Evolutionary conservation across 2,113 vertebrate genomes (phyloP).

Genomic region (Lepus europaeus): DNA sequence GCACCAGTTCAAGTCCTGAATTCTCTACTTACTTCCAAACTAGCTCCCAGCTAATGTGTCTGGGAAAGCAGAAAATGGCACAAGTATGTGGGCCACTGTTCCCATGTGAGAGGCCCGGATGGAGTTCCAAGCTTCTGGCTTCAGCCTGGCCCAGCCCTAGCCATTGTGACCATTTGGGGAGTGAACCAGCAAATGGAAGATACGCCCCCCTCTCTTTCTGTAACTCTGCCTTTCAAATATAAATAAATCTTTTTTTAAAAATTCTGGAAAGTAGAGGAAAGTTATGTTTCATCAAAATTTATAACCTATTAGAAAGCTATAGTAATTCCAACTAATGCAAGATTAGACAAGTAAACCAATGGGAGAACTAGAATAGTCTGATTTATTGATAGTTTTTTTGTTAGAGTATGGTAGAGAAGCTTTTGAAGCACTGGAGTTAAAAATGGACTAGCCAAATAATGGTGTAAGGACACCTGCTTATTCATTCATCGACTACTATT

Average conservation of each 20-base stretch:
- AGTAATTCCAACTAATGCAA: background rate
- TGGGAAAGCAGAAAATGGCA: background rate
- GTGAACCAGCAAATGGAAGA: too few relatives aligned
- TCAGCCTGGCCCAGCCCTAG: too few relatives aligned
- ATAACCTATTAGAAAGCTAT: background rate
- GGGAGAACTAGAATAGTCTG: background rate
- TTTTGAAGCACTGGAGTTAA: background rate
- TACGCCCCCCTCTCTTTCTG: too few relatives aligned
- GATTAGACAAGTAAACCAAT: conserved; percentile 4
- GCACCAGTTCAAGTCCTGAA: too few relatives aligned
- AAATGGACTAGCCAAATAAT: conserved; percentile 27
- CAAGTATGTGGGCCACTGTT: too few relatives aligned
- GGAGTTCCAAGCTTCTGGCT: too few relatives aligned
- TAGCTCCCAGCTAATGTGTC: background rate
- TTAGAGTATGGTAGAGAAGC: background rate
- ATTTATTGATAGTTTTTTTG: background rate
- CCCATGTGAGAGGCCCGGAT: too few relatives aligned
- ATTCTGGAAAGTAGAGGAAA: background rate
- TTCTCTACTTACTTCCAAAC: too few relatives aligned
- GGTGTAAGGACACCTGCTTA: background rate
- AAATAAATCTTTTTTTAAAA: too few relatives aligned
- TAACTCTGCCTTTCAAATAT: too few relatives aligned
- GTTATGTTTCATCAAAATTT: background rate
- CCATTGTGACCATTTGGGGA: too few relatives aligned
- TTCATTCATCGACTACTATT: background rate